These are phyloP conservation scores for Xylophagus ater DNA, from an alignment of 2,888 invertebrate species.

Conservation along the genomic window DNA sequence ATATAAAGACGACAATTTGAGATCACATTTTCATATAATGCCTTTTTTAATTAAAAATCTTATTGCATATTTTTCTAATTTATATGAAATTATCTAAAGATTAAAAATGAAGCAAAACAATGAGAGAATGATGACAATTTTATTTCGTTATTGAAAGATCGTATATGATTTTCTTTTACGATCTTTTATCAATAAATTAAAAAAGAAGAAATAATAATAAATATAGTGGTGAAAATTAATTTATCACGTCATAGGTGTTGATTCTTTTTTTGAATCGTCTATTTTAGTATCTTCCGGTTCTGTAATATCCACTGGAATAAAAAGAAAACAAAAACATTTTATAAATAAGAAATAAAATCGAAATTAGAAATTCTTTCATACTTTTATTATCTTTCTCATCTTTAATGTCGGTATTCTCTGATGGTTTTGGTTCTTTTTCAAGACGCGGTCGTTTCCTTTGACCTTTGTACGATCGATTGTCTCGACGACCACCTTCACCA, in stretches of 20 bases:
- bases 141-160: too few species aligned
- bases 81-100: too few species aligned
- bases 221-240: too few species aligned
- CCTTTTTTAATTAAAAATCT: too few species aligned
- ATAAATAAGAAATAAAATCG: neutral
- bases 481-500: constrained; percentile 51
- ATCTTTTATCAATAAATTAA: too few species aligned
- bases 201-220: too few species aligned
- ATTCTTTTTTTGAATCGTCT: constrained; percentile 58
- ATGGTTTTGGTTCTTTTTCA: constrained; percentile 48
- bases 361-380: constrained; percentile 28
- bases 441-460: constrained; percentile 63
- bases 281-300: constrained; percentile 47
- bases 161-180: too few species aligned
- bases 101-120: too few species aligned
- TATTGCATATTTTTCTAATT: too few species aligned
- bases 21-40: too few species aligned
- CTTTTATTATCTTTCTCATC: constrained; percentile 56
- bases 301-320: constrained; percentile 44
- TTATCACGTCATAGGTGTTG: constrained; percentile 53
- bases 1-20: too few species aligned
- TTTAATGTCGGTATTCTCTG: constrained; percentile 33
- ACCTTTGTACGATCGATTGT: constrained; percentile 49
- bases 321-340: constrained; percentile 15
- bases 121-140: too few species aligned